Conservation (phyloP, 37 sponge, comb jelly and placozoan species). For the Theonella swinhoei region DNA sequence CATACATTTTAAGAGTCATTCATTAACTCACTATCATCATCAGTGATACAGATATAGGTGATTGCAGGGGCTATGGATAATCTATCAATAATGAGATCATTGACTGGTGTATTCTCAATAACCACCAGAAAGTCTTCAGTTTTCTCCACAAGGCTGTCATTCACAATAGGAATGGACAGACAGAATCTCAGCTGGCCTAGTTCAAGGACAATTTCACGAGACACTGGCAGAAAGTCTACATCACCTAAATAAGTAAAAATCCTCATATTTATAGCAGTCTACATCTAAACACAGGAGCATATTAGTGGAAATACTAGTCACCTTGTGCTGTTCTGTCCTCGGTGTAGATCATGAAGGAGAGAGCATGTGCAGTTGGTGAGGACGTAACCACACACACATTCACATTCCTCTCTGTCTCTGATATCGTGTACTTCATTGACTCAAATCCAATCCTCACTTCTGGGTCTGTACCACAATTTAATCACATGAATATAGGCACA, state of each 20-base stretch:
- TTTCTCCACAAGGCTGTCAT: neutral
- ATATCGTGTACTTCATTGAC: neutral
- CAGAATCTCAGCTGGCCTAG: neutral
- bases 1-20: too few species aligned
- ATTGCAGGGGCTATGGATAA: neutral
- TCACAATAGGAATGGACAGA: neutral
- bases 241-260: neutral
- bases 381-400: neutral
- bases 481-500: too few species aligned
- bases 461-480: neutral
- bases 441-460: neutral
- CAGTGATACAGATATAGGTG: neutral
- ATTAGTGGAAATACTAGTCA: neutral
- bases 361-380: neutral
- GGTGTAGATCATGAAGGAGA: neutral
- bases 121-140: neutral
- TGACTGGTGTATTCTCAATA: neutral
- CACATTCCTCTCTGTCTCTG: neutral
- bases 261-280: too few species aligned
- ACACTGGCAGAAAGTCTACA: neutral
- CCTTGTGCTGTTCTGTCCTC: neutral
- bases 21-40: neutral
- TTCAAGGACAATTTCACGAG: neutral
- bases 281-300: neutral
- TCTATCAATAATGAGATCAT: neutral